phyloP scores from a whole-genome alignment of 2,113 vertebrate genomes.

The Buteo buteo region DNA sequence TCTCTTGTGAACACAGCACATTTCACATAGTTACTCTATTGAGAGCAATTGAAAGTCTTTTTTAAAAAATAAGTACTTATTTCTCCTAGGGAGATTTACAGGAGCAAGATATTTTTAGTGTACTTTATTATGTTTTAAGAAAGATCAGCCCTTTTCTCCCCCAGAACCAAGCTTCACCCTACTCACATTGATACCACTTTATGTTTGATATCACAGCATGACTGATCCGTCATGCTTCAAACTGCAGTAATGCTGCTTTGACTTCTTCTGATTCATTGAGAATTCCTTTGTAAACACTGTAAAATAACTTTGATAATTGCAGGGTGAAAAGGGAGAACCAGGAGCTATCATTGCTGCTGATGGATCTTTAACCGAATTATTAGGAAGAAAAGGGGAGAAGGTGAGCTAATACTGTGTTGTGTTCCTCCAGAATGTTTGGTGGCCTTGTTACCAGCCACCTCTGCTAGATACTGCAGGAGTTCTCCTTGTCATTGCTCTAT shows the following conservation, averaged over 20 bases:
- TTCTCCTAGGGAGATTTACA: background rate
- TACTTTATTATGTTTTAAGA: background rate
- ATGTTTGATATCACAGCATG: background rate
- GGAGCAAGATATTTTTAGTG: background rate
- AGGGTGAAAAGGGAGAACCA: constrained; percentile 93
- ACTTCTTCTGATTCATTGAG: background rate
- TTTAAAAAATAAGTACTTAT: background rate
- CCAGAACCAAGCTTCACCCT: background rate
- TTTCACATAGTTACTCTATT: background rate
- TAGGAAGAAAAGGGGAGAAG: constrained; percentile 76
- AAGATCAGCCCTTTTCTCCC: background rate
- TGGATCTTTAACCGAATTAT: constrained; percentile 67
- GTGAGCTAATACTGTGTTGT: constrained; percentile 32
- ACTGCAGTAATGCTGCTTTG: background rate
- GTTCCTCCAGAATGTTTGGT: background rate
- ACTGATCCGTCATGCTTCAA: background rate
- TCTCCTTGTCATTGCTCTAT: background rate
- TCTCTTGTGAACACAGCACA: background rate
- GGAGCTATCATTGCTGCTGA: constrained; percentile 72
- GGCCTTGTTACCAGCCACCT: background rate
- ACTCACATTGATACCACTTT: background rate
- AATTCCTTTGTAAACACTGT: background rate
- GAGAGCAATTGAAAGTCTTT: background rate
- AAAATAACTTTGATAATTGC: constrained; percentile 36
- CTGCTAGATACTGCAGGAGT: background rate